These are phyloP conservation scores for Crioceris asparagi DNA, from an alignment of 2,888 invertebrate species.

Conservation along the genomic window DNA sequence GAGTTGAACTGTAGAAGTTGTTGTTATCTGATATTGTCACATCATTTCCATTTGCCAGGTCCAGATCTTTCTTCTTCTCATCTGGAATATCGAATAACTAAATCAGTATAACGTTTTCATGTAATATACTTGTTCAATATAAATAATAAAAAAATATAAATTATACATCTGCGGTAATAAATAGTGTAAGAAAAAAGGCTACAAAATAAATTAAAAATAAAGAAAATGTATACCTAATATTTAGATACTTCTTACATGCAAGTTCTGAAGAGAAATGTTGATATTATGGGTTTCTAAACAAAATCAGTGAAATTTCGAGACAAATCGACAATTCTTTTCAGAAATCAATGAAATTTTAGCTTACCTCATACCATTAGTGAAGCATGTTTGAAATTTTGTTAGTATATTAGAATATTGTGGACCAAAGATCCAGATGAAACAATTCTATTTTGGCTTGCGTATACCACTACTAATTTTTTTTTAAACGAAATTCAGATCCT, in stretches of 20 bases:
- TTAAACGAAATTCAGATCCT: constrained; percentile 4
- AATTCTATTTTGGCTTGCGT: too few species aligned
- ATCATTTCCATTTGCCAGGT: constrained; percentile 17
- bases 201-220: neutral
- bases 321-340: too few species aligned
- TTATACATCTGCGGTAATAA: neutral
- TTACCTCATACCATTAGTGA: constrained; percentile 8
- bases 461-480: too few species aligned
- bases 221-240: neutral
- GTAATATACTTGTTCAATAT: neutral
- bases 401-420: too few species aligned
- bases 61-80: constrained; percentile 20
- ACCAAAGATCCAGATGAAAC: too few species aligned
- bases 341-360: too few species aligned
- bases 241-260: too few species aligned
- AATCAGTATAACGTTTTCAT: too few species aligned
- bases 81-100: constrained; percentile 16
- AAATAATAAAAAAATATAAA: neutral
- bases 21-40: constrained; percentile 28
- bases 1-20: constrained; percentile 37
- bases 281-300: too few species aligned
- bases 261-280: too few species aligned
- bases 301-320: too few species aligned
- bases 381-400: constrained; percentile 2
- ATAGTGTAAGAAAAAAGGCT: neutral